phyloP scores from a whole-genome alignment of 1,140 invertebrate species.

The Drosophila serrata region DNA sequence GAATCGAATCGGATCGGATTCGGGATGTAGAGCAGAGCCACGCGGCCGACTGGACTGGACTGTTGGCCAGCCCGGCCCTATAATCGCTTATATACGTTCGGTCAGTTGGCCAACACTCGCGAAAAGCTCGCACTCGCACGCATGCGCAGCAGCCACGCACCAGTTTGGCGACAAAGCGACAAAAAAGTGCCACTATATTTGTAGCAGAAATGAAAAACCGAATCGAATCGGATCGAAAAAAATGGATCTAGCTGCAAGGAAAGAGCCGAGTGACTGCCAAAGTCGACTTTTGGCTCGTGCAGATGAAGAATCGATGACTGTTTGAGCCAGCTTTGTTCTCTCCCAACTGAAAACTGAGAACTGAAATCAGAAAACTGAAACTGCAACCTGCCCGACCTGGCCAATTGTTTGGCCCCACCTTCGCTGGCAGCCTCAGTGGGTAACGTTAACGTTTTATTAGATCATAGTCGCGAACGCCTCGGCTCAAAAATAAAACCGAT shows the following conservation, averaged over 20 bases:
- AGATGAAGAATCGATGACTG: conserved; percentile 76
- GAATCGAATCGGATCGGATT: conserved; percentile 27
- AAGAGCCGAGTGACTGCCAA: conserved; percentile 44
- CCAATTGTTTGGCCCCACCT: conserved; percentile 70
- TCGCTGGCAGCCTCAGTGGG: conserved; percentile 56
- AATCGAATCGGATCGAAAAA: conserved; percentile 38
- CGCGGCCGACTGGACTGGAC: conserved; percentile 67
- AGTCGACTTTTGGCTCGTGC: conserved; percentile 59
- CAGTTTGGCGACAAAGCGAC: conserved; percentile 81
- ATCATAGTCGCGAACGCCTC: conserved; percentile 75
- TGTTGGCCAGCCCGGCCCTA: conserved; percentile 85
- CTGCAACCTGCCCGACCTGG: conserved; percentile 61
- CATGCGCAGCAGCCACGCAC: conserved; percentile 81
- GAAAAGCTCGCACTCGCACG: conserved; percentile 55
- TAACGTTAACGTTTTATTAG: conserved; percentile 67
- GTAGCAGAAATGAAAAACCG: conserved; percentile 44
- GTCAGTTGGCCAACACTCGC: conserved; percentile 70
- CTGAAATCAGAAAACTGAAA: conserved; percentile 14
- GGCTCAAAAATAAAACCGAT: conserved; percentile 47
- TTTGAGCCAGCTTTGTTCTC: conserved; percentile 62
- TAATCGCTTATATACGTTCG: conserved; percentile 85
- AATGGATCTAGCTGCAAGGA: conserved; percentile 49
- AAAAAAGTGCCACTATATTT: conserved; percentile 43
- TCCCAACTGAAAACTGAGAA: conserved; percentile 28
- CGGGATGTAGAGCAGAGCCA: conserved; percentile 82